These are phyloP conservation scores for Chrysina gloriosa DNA, from an alignment of 2,888 invertebrate species.

Conservation along the genomic window DNA sequence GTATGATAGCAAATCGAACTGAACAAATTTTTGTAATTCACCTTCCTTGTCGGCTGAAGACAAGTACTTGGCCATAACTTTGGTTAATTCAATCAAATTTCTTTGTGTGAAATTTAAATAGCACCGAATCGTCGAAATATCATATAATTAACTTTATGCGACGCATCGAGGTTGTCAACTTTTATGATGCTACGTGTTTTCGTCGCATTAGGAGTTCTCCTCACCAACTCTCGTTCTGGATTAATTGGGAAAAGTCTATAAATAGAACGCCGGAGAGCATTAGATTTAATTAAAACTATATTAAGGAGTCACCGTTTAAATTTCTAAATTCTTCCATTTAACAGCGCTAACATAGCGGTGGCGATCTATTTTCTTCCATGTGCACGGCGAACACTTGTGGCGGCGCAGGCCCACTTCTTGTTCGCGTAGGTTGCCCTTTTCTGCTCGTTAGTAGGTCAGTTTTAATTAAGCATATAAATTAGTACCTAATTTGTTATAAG, in stretches of 20 bases:
- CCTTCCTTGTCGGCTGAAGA: too few relatives aligned
- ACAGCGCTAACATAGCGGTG: not conserved
- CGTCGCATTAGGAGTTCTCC: not conserved
- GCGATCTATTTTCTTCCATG: slow-evolving; percentile 3
- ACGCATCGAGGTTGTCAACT: slow-evolving; percentile 18
- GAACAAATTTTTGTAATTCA: too few relatives aligned
- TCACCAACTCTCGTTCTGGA: not conserved
- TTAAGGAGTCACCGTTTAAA: slow-evolving; percentile 40
- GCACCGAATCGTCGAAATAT: too few relatives aligned
- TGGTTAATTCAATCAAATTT: too few relatives aligned
- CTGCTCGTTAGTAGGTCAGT: slow-evolving; percentile 38
- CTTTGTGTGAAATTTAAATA: too few relatives aligned
- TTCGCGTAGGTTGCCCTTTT: slow-evolving; percentile 35
- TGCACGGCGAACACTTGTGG: slow-evolving; percentile 7
- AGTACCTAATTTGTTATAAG: slow-evolving; percentile 37
- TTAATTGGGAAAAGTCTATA: slow-evolving; percentile 37
- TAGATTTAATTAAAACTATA: slow-evolving; percentile 39
- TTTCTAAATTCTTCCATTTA: slow-evolving; percentile 36
- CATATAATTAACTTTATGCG: slow-evolving; percentile 10
- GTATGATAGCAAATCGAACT: too few relatives aligned
- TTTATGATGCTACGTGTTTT: slow-evolving; percentile 11
- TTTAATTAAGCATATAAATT: slow-evolving; percentile 38
- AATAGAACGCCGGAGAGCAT: slow-evolving; percentile 28
- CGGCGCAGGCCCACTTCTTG: not conserved
- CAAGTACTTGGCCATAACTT: too few relatives aligned